Base-by-base conservation (phyloP, 2,888 invertebrate species). In the Eupithecia exiguata region DNA sequence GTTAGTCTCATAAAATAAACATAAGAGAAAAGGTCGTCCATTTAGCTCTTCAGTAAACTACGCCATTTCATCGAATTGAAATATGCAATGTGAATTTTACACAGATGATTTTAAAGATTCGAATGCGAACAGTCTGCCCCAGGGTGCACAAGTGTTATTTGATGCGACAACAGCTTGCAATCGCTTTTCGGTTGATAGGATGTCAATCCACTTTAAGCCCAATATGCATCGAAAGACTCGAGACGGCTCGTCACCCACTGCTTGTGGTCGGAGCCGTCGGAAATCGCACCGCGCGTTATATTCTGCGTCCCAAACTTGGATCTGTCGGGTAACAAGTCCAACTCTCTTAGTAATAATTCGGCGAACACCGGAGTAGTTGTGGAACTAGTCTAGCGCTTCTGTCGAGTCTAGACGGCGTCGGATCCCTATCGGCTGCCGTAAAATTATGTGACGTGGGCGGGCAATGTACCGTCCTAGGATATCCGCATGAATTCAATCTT, bases 341-440 rank as follows among this genome's bases (percentile, higher is more conserved):
- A 81, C 77, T 79, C 76, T 78, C 82, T 74, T 78, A 77, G 70
- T 70, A 76, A 79, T 80, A 80, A 77, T 83, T 83, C 79, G 76
- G 78, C 75, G 79, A 79, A 77, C 77, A 79, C 81, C 78, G 77
- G 84, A 87, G 83, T 80, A 78, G 91, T 93, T 86, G 90, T 84
- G 81, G 81, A 86, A 93, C 91, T 78, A 87, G 91, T 94, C 89
- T 91, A 88, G 89, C 83, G 82, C 84, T 84, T 82, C 82, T 81
- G 91, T 94, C 88, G 92, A 82, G 94, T 94, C 94, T 94, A 94
- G 94, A 94, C 94, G 89, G 86, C 77, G 88, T 84, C 86, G 90
- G 90, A 87, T 92, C 89, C 84, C 91, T 91, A 92, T 92, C 92
- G 90, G 88, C 84, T 86, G 86, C 87, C 83, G 89, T 89, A 90